phyloP scores from a whole-genome alignment of 2,113 vertebrate genomes.

The Epinephelus lanceolatus region DNA sequence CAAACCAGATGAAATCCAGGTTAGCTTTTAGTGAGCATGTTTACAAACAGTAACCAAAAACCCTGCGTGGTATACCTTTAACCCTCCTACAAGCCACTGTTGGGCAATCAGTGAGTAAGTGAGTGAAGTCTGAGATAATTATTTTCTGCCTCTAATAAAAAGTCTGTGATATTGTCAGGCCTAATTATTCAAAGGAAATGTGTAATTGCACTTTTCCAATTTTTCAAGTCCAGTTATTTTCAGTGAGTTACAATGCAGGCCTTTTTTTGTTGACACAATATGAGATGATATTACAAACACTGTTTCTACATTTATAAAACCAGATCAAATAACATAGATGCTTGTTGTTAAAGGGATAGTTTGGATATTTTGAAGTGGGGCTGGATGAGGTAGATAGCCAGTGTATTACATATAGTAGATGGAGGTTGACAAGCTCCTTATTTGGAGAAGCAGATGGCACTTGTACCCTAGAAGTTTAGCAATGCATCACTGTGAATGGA shows the following conservation, averaged over 20 bases:
- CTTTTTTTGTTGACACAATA: background rate
- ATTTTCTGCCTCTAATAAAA: background rate
- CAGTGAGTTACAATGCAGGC: background rate
- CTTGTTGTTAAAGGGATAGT: background rate
- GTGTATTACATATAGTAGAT: no score
- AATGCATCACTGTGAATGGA: no score
- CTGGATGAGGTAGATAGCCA: no score
- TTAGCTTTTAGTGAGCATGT: no score
- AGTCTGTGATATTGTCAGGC: background rate
- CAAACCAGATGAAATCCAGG: no score
- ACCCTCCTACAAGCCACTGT: background rate
- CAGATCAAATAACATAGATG: background rate
- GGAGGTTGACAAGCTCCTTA: no score
- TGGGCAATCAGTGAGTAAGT: background rate
- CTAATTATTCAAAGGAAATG: background rate
- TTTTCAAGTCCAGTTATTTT: background rate
- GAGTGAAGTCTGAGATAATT: background rate
- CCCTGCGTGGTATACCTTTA: background rate
- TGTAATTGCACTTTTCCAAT: background rate
- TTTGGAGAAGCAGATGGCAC: no score
- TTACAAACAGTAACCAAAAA: no score
- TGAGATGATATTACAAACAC: background rate
- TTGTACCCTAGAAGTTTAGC: no score
- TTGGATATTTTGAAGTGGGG: no score
- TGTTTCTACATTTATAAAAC: background rate